phyloP scores from a whole-genome alignment of 1,140 invertebrate genomes.

The Galleria mellonella region DNA sequence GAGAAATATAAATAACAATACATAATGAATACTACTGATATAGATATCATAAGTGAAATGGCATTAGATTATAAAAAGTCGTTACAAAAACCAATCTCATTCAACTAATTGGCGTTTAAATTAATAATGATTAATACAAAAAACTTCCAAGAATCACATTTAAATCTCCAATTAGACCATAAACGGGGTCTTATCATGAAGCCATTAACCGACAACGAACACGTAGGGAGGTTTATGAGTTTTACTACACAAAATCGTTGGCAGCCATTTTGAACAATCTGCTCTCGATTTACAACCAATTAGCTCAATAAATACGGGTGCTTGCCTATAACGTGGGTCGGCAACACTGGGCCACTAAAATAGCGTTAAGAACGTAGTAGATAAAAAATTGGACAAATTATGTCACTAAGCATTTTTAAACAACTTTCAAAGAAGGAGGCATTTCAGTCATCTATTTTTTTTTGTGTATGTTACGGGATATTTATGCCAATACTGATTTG shows the following conservation, averaged over 20 bases:
- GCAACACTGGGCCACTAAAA: slow-evolving; percentile 23
- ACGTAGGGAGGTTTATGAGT: slow-evolving; percentile 64
- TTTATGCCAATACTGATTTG: too few species aligned
- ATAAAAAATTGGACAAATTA: too few species aligned
- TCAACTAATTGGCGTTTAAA: slow-evolving; percentile 57
- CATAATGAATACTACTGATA: too few species aligned
- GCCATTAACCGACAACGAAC: slow-evolving; percentile 56
- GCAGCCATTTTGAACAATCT: slow-evolving; percentile 54
- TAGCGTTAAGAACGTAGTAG: neutral
- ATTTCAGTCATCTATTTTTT: too few species aligned
- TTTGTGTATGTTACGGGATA: too few species aligned
- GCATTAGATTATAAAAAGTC: slow-evolving; percentile 5
- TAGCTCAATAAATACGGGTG: slow-evolving; percentile 59
- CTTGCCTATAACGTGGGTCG: slow-evolving; percentile 23
- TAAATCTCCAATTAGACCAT: slow-evolving; percentile 59
- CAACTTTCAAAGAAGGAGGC: too few species aligned
- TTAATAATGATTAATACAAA: slow-evolving; percentile 55
- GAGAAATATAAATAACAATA: too few species aligned
- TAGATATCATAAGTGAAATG: slow-evolving; percentile 2
- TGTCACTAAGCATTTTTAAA: too few species aligned
- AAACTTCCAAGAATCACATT: slow-evolving; percentile 43
- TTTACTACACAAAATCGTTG: slow-evolving; percentile 66
- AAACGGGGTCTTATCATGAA: slow-evolving; percentile 57
- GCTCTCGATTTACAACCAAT: slow-evolving; percentile 62
- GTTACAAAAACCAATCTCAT: slow-evolving; percentile 18